Conservation (phyloP, 2,888 invertebrate genomes). For the Phanerotoma sp. region DNA sequence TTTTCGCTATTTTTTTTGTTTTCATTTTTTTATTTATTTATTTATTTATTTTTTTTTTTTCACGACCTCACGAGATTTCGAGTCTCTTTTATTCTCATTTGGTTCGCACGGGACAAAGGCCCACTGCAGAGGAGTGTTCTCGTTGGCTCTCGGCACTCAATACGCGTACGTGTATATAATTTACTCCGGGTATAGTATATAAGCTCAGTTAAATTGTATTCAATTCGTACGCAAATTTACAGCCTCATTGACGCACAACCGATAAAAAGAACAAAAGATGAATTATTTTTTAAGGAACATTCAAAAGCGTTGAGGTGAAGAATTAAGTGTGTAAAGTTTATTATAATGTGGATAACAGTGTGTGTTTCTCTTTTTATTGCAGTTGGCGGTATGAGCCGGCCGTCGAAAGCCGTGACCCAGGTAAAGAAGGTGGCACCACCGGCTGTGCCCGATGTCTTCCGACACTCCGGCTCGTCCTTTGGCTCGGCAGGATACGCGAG, state of each 20-base stretch:
- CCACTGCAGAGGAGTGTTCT: not conserved
- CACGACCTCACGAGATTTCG: constrained; percentile 16
- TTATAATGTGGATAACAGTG: too few relatives aligned
- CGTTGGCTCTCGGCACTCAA: not conserved
- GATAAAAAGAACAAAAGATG: not conserved
- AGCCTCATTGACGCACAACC: constrained; percentile 13
- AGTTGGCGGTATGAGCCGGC: constrained; percentile 90
- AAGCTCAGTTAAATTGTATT: constrained; percentile 17
- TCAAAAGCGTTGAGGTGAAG: not conserved
- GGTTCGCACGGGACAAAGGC: constrained; percentile 22
- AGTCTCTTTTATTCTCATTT: constrained; percentile 20
- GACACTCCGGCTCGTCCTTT: constrained; percentile 79
- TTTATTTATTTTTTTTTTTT: not conserved
- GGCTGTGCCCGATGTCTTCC: constrained; percentile 78
- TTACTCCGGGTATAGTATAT: not conserved
- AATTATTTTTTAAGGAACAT: not conserved
- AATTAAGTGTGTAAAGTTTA: not conserved
- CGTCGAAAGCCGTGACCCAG: constrained; percentile 78
- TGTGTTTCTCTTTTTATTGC: constrained; percentile 55
- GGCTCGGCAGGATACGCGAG: constrained; percentile 77
- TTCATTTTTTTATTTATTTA: constrained; percentile 6
- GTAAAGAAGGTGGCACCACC: constrained; percentile 91
- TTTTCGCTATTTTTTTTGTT: constrained; percentile 11
- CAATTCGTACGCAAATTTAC: constrained; percentile 20
- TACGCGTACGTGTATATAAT: constrained; percentile 4